These are phyloP conservation scores for Drosophila barbarae DNA, from an alignment of 2,888 invertebrate species.

Conservation along the genomic window DNA sequence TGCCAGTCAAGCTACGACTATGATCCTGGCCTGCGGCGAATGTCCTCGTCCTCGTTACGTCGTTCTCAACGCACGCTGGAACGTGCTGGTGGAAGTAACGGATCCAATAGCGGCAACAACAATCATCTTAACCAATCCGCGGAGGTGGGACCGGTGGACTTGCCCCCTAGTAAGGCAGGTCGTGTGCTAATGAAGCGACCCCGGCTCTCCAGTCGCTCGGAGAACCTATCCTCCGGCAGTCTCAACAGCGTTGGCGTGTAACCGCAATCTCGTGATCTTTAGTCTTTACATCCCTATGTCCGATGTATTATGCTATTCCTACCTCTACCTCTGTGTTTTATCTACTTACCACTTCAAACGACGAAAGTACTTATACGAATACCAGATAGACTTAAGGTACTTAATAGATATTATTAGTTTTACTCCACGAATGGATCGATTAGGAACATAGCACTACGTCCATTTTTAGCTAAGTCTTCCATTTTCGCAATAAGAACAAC, in stretches of 20 bases:
- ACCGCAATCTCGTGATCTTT: conserved; percentile 65
- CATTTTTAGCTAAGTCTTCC: conserved; percentile 60
- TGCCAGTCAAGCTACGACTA: conserved; percentile 55
- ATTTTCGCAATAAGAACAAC: conserved; percentile 49
- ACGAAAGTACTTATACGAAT: conserved; percentile 54
- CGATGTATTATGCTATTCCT: conserved; percentile 51
- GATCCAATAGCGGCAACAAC: conserved; percentile 54
- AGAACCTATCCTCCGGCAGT: conserved; percentile 65
- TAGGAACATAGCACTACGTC: conserved; percentile 27
- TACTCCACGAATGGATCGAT: conserved; percentile 38
- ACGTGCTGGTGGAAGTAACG: conserved; percentile 48
- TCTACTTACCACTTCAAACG: conserved; percentile 56
- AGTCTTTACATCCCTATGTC: conserved; percentile 44
- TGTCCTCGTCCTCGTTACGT: conserved; percentile 65
- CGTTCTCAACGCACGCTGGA: conserved; percentile 68
- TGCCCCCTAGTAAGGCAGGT: conserved; percentile 17
- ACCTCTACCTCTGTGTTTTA: conserved; percentile 59
- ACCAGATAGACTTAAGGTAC: conserved; percentile 48
- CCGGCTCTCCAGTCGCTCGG: conserved; percentile 67
- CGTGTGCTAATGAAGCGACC: conserved; percentile 65
- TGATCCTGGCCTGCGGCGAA: conserved; percentile 52
- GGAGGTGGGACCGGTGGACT: conserved; percentile 40
- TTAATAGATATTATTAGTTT: conserved; percentile 54
- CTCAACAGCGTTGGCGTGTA: conserved; percentile 66
- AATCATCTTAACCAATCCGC: conserved; percentile 61